phyloP scores from a whole-genome alignment of 2,797 vertebrate genomes.

The Sternotherus odoratus region DNA sequence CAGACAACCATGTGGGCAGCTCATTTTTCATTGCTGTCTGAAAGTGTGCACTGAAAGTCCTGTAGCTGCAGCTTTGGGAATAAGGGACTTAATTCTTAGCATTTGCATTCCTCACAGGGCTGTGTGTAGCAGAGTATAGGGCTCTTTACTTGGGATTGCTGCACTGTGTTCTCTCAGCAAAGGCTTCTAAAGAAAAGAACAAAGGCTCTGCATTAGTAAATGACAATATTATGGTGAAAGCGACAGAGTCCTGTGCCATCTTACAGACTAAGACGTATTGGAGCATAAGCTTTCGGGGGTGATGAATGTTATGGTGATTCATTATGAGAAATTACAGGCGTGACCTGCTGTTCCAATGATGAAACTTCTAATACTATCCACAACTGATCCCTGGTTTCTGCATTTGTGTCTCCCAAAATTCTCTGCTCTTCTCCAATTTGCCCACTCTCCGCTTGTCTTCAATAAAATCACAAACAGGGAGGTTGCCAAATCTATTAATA shows the following conservation, averaged over 20 bases:
- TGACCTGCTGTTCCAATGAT: accelerated
- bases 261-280: too few species aligned
- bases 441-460: too few species aligned
- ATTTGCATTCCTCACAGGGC: not conserved
- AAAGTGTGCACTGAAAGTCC: not conserved
- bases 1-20: not conserved
- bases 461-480: too few species aligned
- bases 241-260: too few species aligned
- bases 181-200: too few species aligned
- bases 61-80: not conserved
- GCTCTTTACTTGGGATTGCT: accelerated
- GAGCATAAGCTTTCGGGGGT: too few species aligned
- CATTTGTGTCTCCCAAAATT: too few species aligned
- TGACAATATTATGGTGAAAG: too few species aligned
- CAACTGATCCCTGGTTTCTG: too few species aligned
- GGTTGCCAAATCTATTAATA: too few species aligned
- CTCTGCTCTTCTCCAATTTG: too few species aligned
- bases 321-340: not conserved
- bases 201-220: not conserved
- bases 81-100: not conserved
- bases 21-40: not conserved
- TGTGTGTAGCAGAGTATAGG: accelerated
- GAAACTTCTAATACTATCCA: too few species aligned
- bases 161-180: accelerated
- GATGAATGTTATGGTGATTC: not conserved